These are phyloP conservation scores for Periplaneta americana DNA, from an alignment of 1,140 invertebrate genomes.

Conservation along the genomic window DNA sequence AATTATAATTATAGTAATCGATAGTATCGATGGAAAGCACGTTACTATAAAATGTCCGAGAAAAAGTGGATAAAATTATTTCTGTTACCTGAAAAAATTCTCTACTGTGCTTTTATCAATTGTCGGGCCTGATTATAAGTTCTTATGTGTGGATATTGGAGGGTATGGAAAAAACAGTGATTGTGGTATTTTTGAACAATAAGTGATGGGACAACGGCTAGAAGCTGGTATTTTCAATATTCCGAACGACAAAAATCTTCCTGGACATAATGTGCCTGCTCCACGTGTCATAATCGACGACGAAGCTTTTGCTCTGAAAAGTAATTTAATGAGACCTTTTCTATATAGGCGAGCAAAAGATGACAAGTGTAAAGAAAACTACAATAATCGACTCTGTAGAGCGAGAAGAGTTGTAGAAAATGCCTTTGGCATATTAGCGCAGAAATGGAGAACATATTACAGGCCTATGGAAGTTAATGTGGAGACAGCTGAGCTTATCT, in stretches of 20 bases:
- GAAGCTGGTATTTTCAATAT: not conserved
- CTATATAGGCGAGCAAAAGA: too few relatives aligned
- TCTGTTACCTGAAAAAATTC: conserved; percentile 43
- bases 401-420: conserved; percentile 25
- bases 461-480: too few relatives aligned
- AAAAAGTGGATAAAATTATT: conserved; percentile 35
- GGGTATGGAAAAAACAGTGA: conserved; percentile 21
- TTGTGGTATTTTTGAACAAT: conserved; percentile 22
- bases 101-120: conserved; percentile 39
- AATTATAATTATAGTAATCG: conserved; percentile 32
- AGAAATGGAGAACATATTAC: too few relatives aligned
- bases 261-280: too few relatives aligned
- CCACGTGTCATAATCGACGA: too few relatives aligned
- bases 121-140: conserved; percentile 32
- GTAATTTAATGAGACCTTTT: too few relatives aligned
- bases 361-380: too few relatives aligned
- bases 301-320: too few relatives aligned
- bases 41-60: conserved; percentile 32
- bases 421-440: conserved; percentile 15
- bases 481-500: too few relatives aligned
- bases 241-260: conserved; percentile 11
- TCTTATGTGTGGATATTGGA: conserved; percentile 23
- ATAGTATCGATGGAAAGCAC: conserved; percentile 41
- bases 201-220: not conserved
- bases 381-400: conserved; percentile 25